Evolutionary conservation across 2,888 invertebrate genomes (phyloP).

Genomic region (Machimus rusticus): DNA sequence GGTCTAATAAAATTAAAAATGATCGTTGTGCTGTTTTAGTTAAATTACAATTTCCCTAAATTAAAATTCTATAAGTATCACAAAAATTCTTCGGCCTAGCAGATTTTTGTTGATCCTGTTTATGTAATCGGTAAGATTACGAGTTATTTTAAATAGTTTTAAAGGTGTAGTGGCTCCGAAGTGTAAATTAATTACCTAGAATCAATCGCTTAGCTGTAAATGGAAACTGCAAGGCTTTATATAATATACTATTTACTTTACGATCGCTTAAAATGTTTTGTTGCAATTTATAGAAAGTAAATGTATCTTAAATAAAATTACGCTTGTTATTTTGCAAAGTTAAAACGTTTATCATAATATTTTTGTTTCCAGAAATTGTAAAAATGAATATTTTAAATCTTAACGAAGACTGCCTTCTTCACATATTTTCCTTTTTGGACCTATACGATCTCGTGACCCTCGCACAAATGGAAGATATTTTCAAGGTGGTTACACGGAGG

Average conservation of each 20-base stretch:
- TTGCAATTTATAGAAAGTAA: background rate
- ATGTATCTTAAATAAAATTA: background rate
- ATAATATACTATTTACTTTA: no score
- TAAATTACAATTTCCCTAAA: background rate
- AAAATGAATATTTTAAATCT: conserved; percentile 7
- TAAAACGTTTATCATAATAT: background rate
- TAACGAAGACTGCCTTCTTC: conserved; percentile 5
- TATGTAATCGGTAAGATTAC: background rate
- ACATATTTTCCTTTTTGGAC: conserved; percentile 1
- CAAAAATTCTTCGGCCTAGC: background rate
- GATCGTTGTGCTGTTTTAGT: background rate
- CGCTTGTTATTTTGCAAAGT: background rate
- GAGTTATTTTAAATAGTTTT: no score
- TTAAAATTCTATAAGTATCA: background rate
- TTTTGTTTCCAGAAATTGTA: background rate
- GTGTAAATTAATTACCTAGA: no score
- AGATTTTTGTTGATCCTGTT: background rate
- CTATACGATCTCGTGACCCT: background rate
- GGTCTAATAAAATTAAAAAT: background rate
- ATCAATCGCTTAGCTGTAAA: no score
- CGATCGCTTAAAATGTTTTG: background rate
- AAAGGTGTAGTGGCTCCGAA: no score
- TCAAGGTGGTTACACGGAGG: background rate
- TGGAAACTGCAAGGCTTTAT: no score
- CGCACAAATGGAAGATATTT: background rate